phyloP scores from a whole-genome alignment of 2,888 invertebrate species.

The Bhutanitis thaidina region DNA sequence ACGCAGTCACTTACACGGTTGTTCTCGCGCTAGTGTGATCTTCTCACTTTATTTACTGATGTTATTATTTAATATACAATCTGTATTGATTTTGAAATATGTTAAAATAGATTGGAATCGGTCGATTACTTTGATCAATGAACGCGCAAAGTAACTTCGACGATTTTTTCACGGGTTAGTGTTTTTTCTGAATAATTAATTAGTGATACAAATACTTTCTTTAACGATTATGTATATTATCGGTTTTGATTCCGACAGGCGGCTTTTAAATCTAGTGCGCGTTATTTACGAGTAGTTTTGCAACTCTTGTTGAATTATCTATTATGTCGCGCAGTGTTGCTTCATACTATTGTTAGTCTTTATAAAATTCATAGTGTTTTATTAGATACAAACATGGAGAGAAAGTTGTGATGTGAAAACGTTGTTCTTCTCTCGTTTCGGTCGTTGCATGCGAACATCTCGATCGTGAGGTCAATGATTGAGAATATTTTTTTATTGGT shows the following conservation, averaged over 20 bases:
- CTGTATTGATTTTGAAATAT: neutral
- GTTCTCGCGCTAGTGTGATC: constrained; percentile 47
- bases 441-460: constrained; percentile 16
- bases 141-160: constrained; percentile 44
- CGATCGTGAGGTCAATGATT: constrained; percentile 18
- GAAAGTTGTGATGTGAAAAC: constrained; percentile 17
- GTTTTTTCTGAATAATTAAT: constrained; percentile 23
- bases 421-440: constrained; percentile 15
- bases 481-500: neutral
- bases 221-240: constrained; percentile 52
- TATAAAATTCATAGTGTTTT: constrained; percentile 27
- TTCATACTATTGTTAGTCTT: constrained; percentile 27
- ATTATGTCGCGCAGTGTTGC: constrained; percentile 35
- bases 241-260: constrained; percentile 39
- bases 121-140: constrained; percentile 36
- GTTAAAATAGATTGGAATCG: constrained; percentile 10
- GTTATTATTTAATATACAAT: neutral
- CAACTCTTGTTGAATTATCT: constrained; percentile 35
- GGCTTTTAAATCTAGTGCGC: constrained; percentile 45
- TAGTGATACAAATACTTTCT: constrained; percentile 14
- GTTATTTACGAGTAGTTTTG: constrained; percentile 40
- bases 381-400: constrained; percentile 18
- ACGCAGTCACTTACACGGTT: constrained; percentile 55
- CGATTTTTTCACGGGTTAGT: constrained; percentile 56
- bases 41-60: constrained; percentile 7